Percentiles rank a stretch among this genome's conserved stretches.
Conservation (phyloP, 2,888 invertebrate species). For the Formica aserva region DNA sequence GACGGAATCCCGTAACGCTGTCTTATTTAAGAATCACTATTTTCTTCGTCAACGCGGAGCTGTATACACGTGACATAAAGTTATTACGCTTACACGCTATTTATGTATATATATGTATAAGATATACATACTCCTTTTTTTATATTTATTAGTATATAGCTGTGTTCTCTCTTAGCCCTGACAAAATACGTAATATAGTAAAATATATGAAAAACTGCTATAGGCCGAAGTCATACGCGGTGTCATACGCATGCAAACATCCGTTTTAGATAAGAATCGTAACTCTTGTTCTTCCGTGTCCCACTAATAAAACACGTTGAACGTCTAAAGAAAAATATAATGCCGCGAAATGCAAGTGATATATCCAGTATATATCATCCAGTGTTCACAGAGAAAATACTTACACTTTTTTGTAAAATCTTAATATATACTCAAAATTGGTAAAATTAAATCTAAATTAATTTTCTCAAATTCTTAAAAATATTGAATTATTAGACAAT, state of each 20-base stretch:
- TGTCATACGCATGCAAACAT: constrained; percentile 32
- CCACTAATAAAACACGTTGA: background rate
- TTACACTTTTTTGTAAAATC: background rate
- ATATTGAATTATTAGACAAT: background rate
- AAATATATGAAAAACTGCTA: constrained; percentile 42
- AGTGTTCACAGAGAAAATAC: background rate
- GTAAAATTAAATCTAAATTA: background rate
- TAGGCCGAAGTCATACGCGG: constrained; percentile 46
- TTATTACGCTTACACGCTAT: constrained; percentile 37
- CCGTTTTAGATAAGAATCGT: background rate
- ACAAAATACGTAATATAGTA: constrained; percentile 39
- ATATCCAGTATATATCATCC: background rate
- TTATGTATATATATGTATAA: constrained; percentile 45
- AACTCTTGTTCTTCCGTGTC: background rate
- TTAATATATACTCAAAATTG: background rate
- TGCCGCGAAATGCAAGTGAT: background rate
- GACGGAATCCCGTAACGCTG: constrained; percentile 10
- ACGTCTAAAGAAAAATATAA: background rate
- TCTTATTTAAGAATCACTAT: constrained; percentile 31
- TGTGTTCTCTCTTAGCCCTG: constrained; percentile 32
- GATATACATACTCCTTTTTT: constrained; percentile 38
- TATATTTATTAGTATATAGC: constrained; percentile 22
- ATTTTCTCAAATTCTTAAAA: constrained; percentile 1
- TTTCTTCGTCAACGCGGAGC: constrained; percentile 26
- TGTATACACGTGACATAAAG: constrained; percentile 46